These are phyloP conservation scores for Jaculus jaculus DNA, from an alignment of 2,113 vertebrate genomes.

Conservation along the genomic window DNA sequence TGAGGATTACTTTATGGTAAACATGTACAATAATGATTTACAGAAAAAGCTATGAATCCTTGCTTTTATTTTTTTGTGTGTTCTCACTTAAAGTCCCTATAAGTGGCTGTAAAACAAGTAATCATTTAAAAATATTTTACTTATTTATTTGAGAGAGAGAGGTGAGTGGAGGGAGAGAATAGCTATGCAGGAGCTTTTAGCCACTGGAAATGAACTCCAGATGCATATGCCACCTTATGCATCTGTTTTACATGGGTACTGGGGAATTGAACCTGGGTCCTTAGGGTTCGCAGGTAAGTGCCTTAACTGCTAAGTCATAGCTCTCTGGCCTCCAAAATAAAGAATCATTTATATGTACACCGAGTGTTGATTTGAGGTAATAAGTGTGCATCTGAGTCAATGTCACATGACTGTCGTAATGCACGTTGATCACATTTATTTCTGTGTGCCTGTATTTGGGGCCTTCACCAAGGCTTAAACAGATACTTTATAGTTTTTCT, in stretches of 20 bases:
- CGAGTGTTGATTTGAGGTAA: background rate
- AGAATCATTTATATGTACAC: background rate
- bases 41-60: background rate
- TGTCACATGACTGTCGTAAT: fast-evolving
- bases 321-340: background rate
- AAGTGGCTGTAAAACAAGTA: background rate
- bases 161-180: too few relatives aligned
- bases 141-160: too few relatives aligned
- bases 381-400: background rate
- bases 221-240: too few relatives aligned
- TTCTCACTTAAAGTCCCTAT: background rate
- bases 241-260: too few relatives aligned
- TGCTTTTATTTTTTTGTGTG: slow-evolving; percentile 34
- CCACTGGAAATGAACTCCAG: too few relatives aligned
- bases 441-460: background rate
- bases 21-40: background rate
- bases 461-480: background rate
- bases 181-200: too few relatives aligned
- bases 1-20: slow-evolving; percentile 8
- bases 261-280: too few relatives aligned
- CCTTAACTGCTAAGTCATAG: too few relatives aligned
- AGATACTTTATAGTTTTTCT: slow-evolving; percentile 4
- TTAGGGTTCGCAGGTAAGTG: too few relatives aligned
- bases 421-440: background rate
- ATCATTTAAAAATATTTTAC: too few relatives aligned